These are phyloP conservation scores for Muscina levida DNA, from an alignment of 2,888 invertebrate species.

Conservation along the genomic window DNA sequence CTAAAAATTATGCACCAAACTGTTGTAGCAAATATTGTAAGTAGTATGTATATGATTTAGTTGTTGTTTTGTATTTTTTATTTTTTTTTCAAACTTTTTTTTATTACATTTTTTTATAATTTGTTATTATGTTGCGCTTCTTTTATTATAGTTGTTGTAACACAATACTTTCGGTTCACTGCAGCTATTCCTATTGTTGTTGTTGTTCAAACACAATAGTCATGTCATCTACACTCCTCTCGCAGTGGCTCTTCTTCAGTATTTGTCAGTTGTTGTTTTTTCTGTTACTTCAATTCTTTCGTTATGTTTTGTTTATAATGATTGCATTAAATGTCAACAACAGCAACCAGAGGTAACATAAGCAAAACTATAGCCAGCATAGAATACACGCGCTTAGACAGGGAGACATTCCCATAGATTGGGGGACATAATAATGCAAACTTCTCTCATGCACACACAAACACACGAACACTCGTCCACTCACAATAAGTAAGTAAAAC, in stretches of 20 bases:
- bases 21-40: background rate
- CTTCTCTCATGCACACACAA: background rate
- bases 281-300: slow-evolving; percentile 23
- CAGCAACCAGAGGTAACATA: slow-evolving; percentile 9
- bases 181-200: too few relatives aligned
- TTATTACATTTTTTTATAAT: slow-evolving; percentile 22
- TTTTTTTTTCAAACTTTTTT: slow-evolving; percentile 2
- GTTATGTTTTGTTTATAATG: slow-evolving; percentile 1
- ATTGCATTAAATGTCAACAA: slow-evolving; percentile 27
- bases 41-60: background rate
- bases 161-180: too few relatives aligned
- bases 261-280: too few relatives aligned
- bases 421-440: slow-evolving; percentile 11
- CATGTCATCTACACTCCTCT: background rate
- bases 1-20: slow-evolving; percentile 27
- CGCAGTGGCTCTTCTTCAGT: too few relatives aligned
- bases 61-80: background rate
- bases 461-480: background rate
- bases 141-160: background rate
- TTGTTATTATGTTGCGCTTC: slow-evolving; percentile 4
- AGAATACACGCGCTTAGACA: slow-evolving; percentile 19
- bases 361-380: too few relatives aligned
- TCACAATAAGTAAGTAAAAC: background rate
- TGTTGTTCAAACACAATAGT: too few relatives aligned
- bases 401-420: slow-evolving; percentile 61